Evolutionary conservation across 2,888 invertebrate genomes (phyloP).

Genomic region (Zootermopsis nevadensis): DNA sequence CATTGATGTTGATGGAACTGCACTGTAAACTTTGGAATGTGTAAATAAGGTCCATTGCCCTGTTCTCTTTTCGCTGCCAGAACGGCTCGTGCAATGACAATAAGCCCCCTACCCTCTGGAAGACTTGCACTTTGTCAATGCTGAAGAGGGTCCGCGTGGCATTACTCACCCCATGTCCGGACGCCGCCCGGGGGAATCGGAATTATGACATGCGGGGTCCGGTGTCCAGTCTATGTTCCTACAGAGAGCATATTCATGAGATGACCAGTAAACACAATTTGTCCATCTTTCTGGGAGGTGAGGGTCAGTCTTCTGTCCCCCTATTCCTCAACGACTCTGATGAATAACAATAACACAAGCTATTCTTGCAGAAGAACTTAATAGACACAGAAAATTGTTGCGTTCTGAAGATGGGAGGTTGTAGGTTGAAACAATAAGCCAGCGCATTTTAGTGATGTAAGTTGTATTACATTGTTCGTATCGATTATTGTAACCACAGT

Average conservation of each 20-base stretch:
- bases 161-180: conserved; percentile 19
- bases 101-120: too few relatives aligned
- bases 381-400: not conserved
- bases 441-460: too few relatives aligned
- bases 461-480: too few relatives aligned
- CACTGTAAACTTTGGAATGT: too few relatives aligned
- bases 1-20: too few relatives aligned
- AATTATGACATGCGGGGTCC: conserved; percentile 5
- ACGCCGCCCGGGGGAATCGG: not conserved
- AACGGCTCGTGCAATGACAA: too few relatives aligned
- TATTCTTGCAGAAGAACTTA: not conserved
- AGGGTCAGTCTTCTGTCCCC: not conserved
- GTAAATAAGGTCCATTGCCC: too few relatives aligned
- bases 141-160: not conserved
- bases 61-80: too few relatives aligned
- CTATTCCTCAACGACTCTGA: too few relatives aligned
- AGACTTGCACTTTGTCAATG: not conserved
- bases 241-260: conserved; percentile 37
- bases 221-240: not conserved
- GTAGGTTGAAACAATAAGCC: too few relatives aligned
- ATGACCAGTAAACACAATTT: conserved; percentile 27
- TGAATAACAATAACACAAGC: not conserved
- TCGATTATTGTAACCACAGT: too few relatives aligned
- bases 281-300: conserved; percentile 1
- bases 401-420: not conserved